phyloP scores from a whole-genome alignment of 2,888 invertebrate genomes.

The Amphipoea lucens region DNA sequence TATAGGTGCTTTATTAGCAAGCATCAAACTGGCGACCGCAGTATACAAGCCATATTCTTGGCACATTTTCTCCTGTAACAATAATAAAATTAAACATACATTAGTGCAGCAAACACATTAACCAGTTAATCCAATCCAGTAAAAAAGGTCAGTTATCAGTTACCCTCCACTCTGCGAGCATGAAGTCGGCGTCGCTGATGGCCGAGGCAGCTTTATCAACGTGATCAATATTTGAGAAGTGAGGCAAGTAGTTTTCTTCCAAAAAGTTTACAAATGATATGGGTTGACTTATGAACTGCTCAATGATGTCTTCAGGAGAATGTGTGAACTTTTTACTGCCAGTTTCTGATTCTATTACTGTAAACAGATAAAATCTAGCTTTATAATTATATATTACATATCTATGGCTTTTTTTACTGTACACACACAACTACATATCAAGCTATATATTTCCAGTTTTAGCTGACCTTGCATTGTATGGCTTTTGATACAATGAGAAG shows the following conservation, averaged over 20 bases:
- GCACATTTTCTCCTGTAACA: slow-evolving; percentile 84
- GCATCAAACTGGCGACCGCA: slow-evolving; percentile 93
- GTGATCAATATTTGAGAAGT: slow-evolving; percentile 92
- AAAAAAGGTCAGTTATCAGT: slow-evolving; percentile 57
- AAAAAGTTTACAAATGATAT: slow-evolving; percentile 92
- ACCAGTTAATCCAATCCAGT: not conserved
- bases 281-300: slow-evolving; percentile 92
- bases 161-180: slow-evolving; percentile 93
- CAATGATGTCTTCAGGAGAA: slow-evolving; percentile 92
- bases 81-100: not conserved
- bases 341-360: slow-evolving; percentile 78
- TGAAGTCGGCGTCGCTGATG: slow-evolving; percentile 93
- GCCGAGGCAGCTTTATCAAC: slow-evolving; percentile 91
- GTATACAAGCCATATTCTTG: slow-evolving; percentile 91
- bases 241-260: slow-evolving; percentile 93
- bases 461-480: not conserved
- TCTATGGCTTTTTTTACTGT: not conserved
- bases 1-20: slow-evolving; percentile 92
- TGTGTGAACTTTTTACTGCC: slow-evolving; percentile 89
- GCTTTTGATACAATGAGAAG: not conserved
- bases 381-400: not conserved
- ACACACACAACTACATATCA: not conserved
- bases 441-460: not conserved
- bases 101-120: slow-evolving; percentile 8
- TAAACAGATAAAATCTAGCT: slow-evolving; percentile 42